A percentile compares a stretch with the other conserved stretches of the same genome.
These are phyloP conservation scores for Caenorhabditis briggsae DNA, from an alignment of 1,140 invertebrate species.

Conservation along the genomic window DNA sequence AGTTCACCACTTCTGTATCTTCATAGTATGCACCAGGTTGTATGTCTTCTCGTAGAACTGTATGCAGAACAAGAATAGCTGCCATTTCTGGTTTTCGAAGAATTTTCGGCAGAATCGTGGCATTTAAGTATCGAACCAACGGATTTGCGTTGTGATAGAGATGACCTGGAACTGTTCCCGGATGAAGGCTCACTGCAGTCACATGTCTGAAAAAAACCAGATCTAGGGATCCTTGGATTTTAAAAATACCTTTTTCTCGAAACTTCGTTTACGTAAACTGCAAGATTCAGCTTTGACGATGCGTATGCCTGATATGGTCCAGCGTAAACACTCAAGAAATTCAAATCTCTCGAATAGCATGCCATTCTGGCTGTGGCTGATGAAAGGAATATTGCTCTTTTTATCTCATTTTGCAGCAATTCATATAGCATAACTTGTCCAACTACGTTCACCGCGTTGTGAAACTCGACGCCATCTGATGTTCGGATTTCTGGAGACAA, in stretches of 20 bases:
- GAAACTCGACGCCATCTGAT: conserved; percentile 23
- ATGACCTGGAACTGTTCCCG: conserved; percentile 11
- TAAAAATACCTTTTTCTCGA: not conserved
- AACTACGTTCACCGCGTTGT: conserved; percentile 17
- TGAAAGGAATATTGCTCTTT: conserved; percentile 2
- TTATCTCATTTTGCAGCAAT: conserved; percentile 13
- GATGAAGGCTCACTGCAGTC: conserved; percentile 4
- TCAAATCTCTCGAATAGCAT: not conserved
- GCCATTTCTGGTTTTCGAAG: conserved; percentile 21
- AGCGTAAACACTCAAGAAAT: conserved; percentile 9
- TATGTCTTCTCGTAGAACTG: conserved; percentile 10
- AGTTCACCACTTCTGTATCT: not conserved
- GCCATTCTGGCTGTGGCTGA: conserved; percentile 20
- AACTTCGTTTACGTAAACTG: conserved; percentile 37
- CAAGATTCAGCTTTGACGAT: conserved; percentile 23
- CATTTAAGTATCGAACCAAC: conserved; percentile 4
- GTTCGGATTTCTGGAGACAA: conserved; percentile 20
- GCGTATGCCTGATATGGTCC: conserved; percentile 43
- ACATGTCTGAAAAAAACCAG: not conserved
- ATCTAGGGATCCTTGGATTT: too few species aligned
- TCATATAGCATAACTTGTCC: conserved; percentile 39
- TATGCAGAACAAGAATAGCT: conserved; percentile 25
- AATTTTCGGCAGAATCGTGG: not conserved
- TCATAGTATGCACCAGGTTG: conserved; percentile 31
- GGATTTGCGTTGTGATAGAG: conserved; percentile 25